Conservation (phyloP, 2,797 vertebrate genomes). For the Eutrigla gurnardus region DNA sequence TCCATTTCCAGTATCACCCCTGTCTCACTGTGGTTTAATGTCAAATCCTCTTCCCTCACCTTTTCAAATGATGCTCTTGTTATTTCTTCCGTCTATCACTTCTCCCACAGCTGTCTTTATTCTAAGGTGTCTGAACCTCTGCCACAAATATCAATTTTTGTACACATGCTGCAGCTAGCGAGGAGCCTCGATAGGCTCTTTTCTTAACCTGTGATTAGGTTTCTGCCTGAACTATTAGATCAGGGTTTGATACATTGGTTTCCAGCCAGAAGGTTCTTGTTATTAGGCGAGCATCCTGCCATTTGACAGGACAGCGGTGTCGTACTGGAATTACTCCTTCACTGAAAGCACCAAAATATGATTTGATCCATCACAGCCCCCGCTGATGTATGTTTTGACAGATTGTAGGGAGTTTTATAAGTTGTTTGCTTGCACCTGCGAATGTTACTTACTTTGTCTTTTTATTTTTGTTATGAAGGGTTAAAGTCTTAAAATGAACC, state of each 20-base stretch:
- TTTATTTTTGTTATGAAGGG: background rate
- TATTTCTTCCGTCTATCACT: constrained; percentile 28
- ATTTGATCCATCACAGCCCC: constrained; percentile 55
- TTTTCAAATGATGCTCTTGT: constrained; percentile 20
- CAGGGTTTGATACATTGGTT: constrained; percentile 58
- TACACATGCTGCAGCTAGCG: constrained; percentile 10
- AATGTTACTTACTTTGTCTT: constrained; percentile 6
- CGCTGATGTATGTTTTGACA: constrained; percentile 53
- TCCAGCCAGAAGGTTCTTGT: constrained; percentile 59
- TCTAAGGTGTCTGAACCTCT: constrained; percentile 24
- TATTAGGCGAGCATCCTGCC: constrained; percentile 44
- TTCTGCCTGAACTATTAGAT: constrained; percentile 71
- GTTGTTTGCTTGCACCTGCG: background rate
- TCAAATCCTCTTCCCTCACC: constrained; percentile 12
- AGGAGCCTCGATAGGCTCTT: constrained; percentile 33
- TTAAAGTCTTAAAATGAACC: constrained; percentile 10
- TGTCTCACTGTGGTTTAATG: background rate
- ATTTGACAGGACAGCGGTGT: constrained; percentile 58
- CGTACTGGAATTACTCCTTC: constrained; percentile 47
- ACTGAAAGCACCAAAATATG: constrained; percentile 57
- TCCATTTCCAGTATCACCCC: background rate
- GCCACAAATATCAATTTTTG: constrained; percentile 33
- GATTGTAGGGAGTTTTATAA: constrained; percentile 21
- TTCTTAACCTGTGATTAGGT: constrained; percentile 62
- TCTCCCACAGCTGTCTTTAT: constrained; percentile 30